A percentile compares a stretch with the other conserved stretches of the same genome.
Evolutionary conservation across 2,797 vertebrate genomes (phyloP).

Genomic region (Loriculus beryllinus): DNA sequence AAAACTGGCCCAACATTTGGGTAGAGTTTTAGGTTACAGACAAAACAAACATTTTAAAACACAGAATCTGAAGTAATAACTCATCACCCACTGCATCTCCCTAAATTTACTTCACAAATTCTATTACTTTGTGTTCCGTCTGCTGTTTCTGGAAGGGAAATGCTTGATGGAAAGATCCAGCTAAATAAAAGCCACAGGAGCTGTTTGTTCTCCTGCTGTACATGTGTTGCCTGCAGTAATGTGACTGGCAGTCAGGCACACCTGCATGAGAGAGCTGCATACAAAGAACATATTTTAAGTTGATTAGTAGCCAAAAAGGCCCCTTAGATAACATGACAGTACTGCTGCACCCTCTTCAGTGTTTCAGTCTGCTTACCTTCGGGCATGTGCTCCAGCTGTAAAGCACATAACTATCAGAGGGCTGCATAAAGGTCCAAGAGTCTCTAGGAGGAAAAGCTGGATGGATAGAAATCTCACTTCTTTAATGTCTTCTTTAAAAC

Average conservation of each 20-base stretch:
- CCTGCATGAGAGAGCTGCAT: neutral
- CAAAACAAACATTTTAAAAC: neutral
- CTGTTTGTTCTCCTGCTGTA: neutral
- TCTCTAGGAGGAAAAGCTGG: neutral
- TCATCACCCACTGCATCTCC: neutral
- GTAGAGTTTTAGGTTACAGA: neutral
- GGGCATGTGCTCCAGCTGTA: neutral
- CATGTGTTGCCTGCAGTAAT: neutral
- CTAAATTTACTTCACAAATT: conserved; percentile 4
- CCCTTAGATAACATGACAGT: neutral
- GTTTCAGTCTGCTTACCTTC: neutral
- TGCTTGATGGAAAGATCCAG: neutral
- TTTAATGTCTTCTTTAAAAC: neutral
- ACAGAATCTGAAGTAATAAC: neutral
- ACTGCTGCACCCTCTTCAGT: neutral
- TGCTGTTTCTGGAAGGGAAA: neutral
- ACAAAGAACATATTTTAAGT: neutral
- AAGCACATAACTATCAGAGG: neutral
- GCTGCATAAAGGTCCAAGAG: neutral
- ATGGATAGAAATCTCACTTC: neutral
- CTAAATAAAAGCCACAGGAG: neutral
- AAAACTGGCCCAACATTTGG: neutral
- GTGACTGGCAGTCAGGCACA: neutral
- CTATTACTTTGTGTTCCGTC: neutral
- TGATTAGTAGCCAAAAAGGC: neutral